These are phyloP conservation scores for Nematolebias whitei DNA, from an alignment of 2,113 vertebrate genomes.

Conservation along the genomic window DNA sequence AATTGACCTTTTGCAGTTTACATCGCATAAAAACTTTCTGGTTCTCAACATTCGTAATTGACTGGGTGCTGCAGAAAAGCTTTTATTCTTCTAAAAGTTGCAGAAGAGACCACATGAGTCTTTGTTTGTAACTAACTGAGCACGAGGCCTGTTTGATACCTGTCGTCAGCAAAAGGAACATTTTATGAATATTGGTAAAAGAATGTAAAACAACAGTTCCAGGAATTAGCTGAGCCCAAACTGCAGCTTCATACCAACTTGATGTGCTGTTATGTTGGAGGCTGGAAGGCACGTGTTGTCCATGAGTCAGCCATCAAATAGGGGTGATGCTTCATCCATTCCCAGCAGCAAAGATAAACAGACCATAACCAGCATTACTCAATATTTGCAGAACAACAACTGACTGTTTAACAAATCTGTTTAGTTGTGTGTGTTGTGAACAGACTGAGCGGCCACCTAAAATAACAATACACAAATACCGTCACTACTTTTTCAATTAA, in stretches of 20 bases:
- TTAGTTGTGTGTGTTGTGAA: not conserved
- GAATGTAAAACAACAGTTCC: slow-evolving; percentile 28
- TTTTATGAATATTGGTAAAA: slow-evolving; percentile 23
- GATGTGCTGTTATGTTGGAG: slow-evolving; percentile 43
- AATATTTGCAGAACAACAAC: slow-evolving; percentile 65
- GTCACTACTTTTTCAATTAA: too few species aligned
- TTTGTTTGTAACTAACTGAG: slow-evolving; percentile 54
- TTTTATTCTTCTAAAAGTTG: slow-evolving; percentile 61
- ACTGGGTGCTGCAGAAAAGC: slow-evolving; percentile 71
- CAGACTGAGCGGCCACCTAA: too few species aligned
- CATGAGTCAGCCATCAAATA: slow-evolving; percentile 64
- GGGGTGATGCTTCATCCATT: slow-evolving; percentile 62
- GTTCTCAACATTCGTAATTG: slow-evolving; percentile 68
- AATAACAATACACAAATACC: too few species aligned
- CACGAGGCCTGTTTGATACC: slow-evolving; percentile 47
- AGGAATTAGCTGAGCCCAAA: slow-evolving; percentile 36
- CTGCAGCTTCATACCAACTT: slow-evolving; percentile 37
- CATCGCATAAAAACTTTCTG: slow-evolving; percentile 76
- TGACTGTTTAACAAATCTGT: slow-evolving; percentile 24
- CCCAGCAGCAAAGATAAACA: slow-evolving; percentile 70
- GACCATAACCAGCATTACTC: slow-evolving; percentile 61
- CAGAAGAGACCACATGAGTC: slow-evolving; percentile 70
- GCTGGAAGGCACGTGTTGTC: slow-evolving; percentile 64
- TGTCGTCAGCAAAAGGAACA: slow-evolving; percentile 25
- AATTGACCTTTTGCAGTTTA: slow-evolving; percentile 77